Base-by-base conservation (phyloP, 1,140 invertebrate genomes). In the Neuroterus valhalla region DNA sequence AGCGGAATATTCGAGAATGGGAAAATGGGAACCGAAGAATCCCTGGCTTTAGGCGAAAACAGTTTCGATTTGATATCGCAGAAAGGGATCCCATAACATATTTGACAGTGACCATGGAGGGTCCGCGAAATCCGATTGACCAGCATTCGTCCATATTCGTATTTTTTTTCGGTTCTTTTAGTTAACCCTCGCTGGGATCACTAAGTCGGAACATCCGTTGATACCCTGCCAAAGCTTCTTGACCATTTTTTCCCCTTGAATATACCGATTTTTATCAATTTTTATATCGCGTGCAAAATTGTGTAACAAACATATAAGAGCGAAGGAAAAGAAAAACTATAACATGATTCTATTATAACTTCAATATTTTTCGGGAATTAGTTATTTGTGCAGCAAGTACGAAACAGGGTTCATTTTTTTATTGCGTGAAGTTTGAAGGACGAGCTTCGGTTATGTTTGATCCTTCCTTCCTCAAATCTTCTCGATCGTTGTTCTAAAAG, bases 101-200 rank as follows among this genome's bases (percentile, higher is more conserved):
- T 89, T 89, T 86, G 85, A 87, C 82, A 83, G 77, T 74, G 70
- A 75, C 74, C 45, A 71, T 11, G 78, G 73, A 86, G 86, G 86
- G 85, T 86, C 82, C 79, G 77, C 71, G 75, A 88, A 89, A 89
- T 89, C 89, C 85, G 88, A 89, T 90, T 89, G 88, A 89, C 86
- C 86, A 81, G 66, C 71, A 69, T 70, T 72, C 79, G 80, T 87
- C 84, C 86, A 88, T 87, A 89, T 90, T 89, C 86, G 82, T 78
- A 80, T 77, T 67, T 66, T 44, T 52, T 71, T 68, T 19, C 52
- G 26, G 15, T 62, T 62, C 26, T 62, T 62, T 62, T 21, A 62
- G 31, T 50, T n/a, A 0, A 15, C 48, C 48, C 66, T 72, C 52
- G 26, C 23, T 15, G 19, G 52, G 23, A 26, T 62, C 26, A 62